Evolutionary conservation across 2,797 vertebrate species (phyloP).

Genomic region (Lutjanus campechanus): DNA sequence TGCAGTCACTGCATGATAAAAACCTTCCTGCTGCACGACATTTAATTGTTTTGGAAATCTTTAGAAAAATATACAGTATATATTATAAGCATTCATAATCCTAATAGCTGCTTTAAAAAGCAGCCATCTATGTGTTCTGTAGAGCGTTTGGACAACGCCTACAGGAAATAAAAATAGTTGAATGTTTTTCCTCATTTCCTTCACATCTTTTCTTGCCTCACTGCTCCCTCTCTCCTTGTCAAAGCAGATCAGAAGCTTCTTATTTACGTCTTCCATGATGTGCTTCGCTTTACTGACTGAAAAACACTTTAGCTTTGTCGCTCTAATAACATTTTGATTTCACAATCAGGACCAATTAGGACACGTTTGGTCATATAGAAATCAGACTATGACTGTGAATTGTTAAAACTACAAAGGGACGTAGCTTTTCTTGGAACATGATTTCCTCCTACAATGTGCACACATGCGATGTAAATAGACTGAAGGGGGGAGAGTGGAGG

Average conservation of each 20-base stretch:
- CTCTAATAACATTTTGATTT: neutral
- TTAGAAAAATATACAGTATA: neutral
- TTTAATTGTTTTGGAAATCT: neutral
- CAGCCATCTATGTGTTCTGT: constrained; percentile 1
- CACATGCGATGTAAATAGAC: constrained; percentile 24
- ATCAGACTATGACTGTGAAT: neutral
- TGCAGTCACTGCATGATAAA: neutral
- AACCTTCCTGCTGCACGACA: neutral
- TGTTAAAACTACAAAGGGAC: constrained; percentile 4
- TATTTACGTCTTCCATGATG: neutral
- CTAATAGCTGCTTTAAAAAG: neutral
- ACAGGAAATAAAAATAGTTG: constrained; percentile 23
- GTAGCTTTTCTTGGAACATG: constrained; percentile 1
- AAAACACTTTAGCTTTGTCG: neutral
- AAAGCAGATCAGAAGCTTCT: neutral
- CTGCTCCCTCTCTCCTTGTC: neutral
- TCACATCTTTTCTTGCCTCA: constrained; percentile 9
- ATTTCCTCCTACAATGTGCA: neutral
- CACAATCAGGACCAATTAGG: neutral
- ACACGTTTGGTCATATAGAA: neutral
- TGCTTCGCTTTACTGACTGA: neutral
- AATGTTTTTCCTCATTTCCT: constrained; percentile 7
- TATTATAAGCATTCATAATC: neutral
- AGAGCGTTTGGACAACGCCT: neutral
- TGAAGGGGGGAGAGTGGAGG: neutral